These are phyloP conservation scores for Schlechtendalia chinensis DNA, from an alignment of 1,140 invertebrate species.

Conservation along the genomic window DNA sequence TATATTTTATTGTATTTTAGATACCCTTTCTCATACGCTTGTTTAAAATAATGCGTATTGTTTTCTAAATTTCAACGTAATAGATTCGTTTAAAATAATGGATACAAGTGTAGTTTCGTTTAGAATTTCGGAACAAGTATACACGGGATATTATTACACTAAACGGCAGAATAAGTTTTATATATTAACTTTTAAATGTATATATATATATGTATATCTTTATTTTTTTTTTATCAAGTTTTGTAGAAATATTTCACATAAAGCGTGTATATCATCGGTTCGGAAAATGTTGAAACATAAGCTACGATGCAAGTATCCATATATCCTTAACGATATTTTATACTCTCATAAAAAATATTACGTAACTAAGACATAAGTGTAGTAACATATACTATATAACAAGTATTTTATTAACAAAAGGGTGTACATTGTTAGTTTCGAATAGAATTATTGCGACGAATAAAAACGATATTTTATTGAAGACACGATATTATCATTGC, in stretches of 20 bases:
- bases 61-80: constrained; percentile 6
- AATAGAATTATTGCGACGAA: background rate
- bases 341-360: background rate
- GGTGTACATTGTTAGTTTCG: background rate
- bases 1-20: constrained; percentile 7
- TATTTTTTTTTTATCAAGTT: constrained; percentile 5
- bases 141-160: background rate
- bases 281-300: background rate
- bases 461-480: background rate
- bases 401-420: background rate
- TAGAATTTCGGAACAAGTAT: constrained; percentile 5
- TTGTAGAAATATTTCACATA: background rate
- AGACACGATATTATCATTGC: background rate
- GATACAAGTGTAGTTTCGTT: background rate
- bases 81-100: background rate
- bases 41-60: background rate
- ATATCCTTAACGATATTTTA: background rate
- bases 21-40: background rate
- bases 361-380: background rate
- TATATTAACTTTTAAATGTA: constrained; percentile 32
- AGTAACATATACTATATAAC: too few relatives aligned
- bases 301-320: background rate
- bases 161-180: constrained; percentile 9
- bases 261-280: background rate
- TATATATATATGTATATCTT: background rate